A percentile compares a stretch with the other conserved stretches of the same genome.
These are phyloP conservation scores for Orussus abietinus DNA, from an alignment of 1,140 invertebrate species.

Conservation along the genomic window DNA sequence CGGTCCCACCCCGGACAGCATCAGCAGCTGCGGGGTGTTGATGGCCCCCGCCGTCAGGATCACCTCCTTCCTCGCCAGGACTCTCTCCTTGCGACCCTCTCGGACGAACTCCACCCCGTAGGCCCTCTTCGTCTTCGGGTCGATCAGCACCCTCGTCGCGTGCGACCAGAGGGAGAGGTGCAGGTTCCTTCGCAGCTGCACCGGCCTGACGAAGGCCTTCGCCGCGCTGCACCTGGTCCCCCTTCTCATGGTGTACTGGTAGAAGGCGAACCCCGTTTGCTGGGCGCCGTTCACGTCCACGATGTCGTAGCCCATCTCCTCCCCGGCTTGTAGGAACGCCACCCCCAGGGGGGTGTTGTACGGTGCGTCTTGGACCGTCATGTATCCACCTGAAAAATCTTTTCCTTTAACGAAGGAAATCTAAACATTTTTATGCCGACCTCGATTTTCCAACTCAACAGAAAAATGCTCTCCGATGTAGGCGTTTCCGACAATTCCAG, in stretches of 20 bases:
- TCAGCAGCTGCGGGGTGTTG: constrained; percentile 74
- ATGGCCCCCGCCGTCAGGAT: constrained; percentile 76
- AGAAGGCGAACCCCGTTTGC: constrained; percentile 78
- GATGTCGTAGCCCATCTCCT: constrained; percentile 86
- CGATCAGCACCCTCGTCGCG: constrained; percentile 72
- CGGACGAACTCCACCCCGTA: constrained; percentile 76
- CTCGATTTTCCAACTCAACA: too few relatives aligned
- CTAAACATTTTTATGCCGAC: too few relatives aligned
- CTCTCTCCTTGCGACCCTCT: constrained; percentile 61
- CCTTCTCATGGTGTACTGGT: constrained; percentile 77
- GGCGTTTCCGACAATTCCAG: too few relatives aligned
- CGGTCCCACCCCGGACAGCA: constrained; percentile 82
- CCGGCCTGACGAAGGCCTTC: constrained; percentile 76
- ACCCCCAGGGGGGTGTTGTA: constrained; percentile 76
- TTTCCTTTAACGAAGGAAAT: too few relatives aligned
- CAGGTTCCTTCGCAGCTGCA: constrained; percentile 67
- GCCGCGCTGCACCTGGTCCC: constrained; percentile 73
- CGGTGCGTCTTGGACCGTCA: constrained; percentile 76
- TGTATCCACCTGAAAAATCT: constrained; percentile 69
- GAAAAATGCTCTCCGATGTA: too few relatives aligned
- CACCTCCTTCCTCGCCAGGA: constrained; percentile 72
- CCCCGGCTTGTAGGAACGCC: constrained; percentile 82
- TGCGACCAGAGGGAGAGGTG: constrained; percentile 72
- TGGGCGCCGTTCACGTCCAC: constrained; percentile 72
- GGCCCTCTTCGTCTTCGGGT: constrained; percentile 65